Evolutionary conservation across 2,888 invertebrate genomes (phyloP), one percentile per base, ranked within the genome.

Genomic region (Scrobipalpa costella): DNA sequence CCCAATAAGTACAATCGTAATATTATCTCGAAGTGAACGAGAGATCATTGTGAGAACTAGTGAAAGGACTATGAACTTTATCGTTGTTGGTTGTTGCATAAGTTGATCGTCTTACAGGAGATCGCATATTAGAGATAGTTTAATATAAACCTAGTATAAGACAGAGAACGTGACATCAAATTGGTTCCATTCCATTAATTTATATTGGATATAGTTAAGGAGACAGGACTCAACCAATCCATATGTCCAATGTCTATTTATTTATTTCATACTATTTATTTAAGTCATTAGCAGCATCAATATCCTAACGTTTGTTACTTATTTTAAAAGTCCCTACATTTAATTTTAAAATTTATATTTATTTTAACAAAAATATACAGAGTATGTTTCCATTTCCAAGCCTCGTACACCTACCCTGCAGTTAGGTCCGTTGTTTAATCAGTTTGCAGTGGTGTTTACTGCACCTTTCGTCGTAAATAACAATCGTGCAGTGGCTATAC

Each of bases 61-160:
- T 63, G 65, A 66, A 66, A 66, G 66, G 63, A 44, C 44, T 40
- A 44, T 50, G 50, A 79, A 77, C 77, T 80, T 83, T 81, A 84
- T 81, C 78, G 76, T 79, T 69, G 66, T 61, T 63, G 67, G 74
- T 71, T 71, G 76, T 78, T 78, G 19, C 38, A 38, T 52, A 61
- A 61, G 17, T 19, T 59, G 57, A 36, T 15, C 44, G 27, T 27
- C n/a, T 13, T 52, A 52, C 13, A 52, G 27, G 27, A 27, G 13
- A 52, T 17, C 17, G 50, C 9, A 19, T 5, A 50, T 11, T 17
- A 6, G 19, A 50, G 7, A 21, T 17, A 44, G 44, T 15, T n/a
- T 44, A n/a, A 15, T 44, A n/a, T 44, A 44, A 40, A 44, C n/a
- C 7, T n/a, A 5, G 11, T n/a, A n/a, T n/a, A n/a, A n/a, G n/a